Evolutionary conservation across 2,888 invertebrate species (phyloP).

Genomic region (Limnephilus auricula): DNA sequence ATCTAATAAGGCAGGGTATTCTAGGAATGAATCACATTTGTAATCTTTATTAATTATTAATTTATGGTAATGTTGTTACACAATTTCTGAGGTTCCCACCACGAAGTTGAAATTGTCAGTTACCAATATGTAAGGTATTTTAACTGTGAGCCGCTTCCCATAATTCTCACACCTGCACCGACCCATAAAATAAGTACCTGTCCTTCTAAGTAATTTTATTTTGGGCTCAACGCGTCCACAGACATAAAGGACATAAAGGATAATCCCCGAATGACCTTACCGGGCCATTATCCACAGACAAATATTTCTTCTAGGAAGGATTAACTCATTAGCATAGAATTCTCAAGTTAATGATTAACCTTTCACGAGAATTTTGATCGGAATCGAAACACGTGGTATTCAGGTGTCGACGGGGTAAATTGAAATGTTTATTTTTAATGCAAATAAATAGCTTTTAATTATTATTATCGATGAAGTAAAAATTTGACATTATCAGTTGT

Average conservation of each 20-base stretch:
- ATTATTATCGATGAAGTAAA: background rate
- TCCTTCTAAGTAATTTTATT: slow-evolving; percentile 32
- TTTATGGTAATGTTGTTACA: too few species aligned
- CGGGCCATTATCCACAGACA: background rate
- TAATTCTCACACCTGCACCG: slow-evolving; percentile 20
- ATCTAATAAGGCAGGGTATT: too few species aligned
- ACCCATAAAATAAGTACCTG: background rate
- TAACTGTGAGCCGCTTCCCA: background rate
- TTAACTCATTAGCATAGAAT: background rate
- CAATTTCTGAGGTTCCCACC: background rate
- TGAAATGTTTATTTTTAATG: too few species aligned
- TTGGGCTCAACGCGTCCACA: slow-evolving; percentile 16
- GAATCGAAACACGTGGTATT: background rate
- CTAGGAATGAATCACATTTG: too few species aligned
- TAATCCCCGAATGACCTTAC: slow-evolving; percentile 4
- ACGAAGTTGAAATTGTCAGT: background rate
- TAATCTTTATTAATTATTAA: too few species aligned
- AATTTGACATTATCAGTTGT: background rate
- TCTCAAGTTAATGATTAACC: background rate
- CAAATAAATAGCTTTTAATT: too few species aligned
- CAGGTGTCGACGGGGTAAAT: slow-evolving; percentile 8
- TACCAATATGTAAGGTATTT: background rate
- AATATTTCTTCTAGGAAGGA: background rate
- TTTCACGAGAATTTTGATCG: slow-evolving; percentile 8
- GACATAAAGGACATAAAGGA: background rate